phyloP scores from a whole-genome alignment of 2,888 invertebrate genomes.

The Rhagonycha fulva region DNA sequence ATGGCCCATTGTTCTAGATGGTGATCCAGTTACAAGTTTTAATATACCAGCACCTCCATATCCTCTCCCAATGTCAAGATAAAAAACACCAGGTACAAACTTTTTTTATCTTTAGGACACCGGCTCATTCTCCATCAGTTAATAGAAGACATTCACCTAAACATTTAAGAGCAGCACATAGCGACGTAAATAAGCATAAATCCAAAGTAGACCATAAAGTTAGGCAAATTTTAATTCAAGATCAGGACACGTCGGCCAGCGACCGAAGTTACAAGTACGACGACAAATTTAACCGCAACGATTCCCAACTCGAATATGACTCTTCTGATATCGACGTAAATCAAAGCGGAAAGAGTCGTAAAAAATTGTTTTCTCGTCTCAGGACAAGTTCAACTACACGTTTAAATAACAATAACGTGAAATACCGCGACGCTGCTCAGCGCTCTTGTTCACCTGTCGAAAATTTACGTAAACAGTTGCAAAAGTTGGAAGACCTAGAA shows the following conservation, averaged over 20 bases:
- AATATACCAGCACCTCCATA: neutral
- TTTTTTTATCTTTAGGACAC: constrained; percentile 38
- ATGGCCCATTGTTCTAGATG: neutral
- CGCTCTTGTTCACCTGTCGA: constrained; percentile 77
- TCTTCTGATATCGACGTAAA: constrained; percentile 59
- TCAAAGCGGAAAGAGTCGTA: constrained; percentile 61
- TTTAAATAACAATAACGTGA: constrained; percentile 60
- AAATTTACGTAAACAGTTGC: constrained; percentile 76
- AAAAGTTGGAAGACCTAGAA: constrained; percentile 80
- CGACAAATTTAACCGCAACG: constrained; percentile 48
- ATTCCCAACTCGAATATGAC: constrained; percentile 49
- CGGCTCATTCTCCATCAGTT: constrained; percentile 46
- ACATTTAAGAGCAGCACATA: constrained; percentile 54
- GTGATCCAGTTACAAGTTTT: neutral
- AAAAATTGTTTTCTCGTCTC: constrained; percentile 70
- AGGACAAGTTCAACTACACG: constrained; percentile 72
- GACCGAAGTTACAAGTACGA: constrained; percentile 58
- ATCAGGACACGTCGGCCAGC: constrained; percentile 54
- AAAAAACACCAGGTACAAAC: neutral
- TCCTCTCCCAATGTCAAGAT: neutral
- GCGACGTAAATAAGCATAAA: constrained; percentile 44
- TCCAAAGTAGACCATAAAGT: constrained; percentile 46
- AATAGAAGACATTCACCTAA: constrained; percentile 41
- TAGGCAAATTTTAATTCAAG: constrained; percentile 50
- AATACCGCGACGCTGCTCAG: constrained; percentile 51